Conservation (phyloP, 1,140 invertebrate genomes). For the Octopus bimaculoides region DNA sequence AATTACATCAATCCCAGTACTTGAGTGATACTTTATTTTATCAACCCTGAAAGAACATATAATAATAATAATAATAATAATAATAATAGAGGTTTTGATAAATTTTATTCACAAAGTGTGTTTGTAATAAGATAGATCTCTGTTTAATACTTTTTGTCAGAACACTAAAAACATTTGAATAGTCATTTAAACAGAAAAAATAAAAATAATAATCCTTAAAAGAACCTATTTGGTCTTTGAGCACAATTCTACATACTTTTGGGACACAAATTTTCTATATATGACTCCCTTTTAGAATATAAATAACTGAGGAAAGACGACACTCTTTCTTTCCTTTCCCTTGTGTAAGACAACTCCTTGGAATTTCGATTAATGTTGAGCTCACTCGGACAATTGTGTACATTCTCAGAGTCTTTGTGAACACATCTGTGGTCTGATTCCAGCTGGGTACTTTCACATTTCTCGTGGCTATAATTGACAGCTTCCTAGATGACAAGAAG, state of each 20-base stretch:
- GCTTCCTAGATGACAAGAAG: constrained; percentile 34
- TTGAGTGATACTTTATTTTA: no score
- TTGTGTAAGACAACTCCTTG: constrained; percentile 23
- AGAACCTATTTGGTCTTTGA: no score
- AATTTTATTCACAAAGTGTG: no score
- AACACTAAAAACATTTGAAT: no score
- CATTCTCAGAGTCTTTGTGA: constrained; percentile 18
- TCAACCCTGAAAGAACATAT: no score
- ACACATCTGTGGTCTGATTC: constrained; percentile 39
- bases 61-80: no score
- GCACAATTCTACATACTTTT: not conserved
- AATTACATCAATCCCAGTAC: no score
- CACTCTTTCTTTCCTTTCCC: constrained; percentile 31
- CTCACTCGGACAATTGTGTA: not conserved
- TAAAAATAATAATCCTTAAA: no score
- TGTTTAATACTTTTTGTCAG: no score
- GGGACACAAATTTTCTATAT: not conserved
- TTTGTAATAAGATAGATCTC: no score
- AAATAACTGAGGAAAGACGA: constrained; percentile 38
- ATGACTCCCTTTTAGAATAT: constrained; percentile 27
- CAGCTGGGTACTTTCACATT: constrained; percentile 30
- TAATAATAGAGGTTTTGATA: no score
- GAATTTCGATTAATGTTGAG: constrained; percentile 1
- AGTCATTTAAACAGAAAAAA: no score
- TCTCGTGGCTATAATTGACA: constrained; percentile 31